Evolutionary conservation across 2,888 invertebrate genomes (phyloP).

Genomic region (Phrixothrix hirtus): DNA sequence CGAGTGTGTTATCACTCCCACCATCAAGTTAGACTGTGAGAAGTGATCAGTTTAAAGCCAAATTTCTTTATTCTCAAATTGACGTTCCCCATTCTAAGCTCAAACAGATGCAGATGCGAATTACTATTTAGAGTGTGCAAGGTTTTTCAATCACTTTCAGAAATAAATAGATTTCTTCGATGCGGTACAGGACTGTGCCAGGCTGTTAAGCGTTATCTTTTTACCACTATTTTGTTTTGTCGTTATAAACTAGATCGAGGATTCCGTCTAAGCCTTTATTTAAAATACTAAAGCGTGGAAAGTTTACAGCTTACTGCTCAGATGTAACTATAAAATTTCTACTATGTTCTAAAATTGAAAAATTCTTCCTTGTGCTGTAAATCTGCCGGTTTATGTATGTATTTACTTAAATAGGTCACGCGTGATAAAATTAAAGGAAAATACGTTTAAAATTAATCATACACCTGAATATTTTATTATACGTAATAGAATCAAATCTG

Average conservation of each 20-base stretch:
- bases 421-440: neutral
- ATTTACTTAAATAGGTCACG: neutral
- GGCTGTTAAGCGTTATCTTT: conserved; percentile 27
- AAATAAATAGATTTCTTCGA: conserved; percentile 41
- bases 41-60: conserved; percentile 2
- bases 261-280: conserved; percentile 2
- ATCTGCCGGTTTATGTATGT: neutral
- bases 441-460: too few species aligned
- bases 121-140: conserved; percentile 44
- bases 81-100: conserved; percentile 41
- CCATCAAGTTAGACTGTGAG: conserved; percentile 42
- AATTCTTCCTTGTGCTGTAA: conserved; percentile 2
- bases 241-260: conserved; percentile 14
- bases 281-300: conserved; percentile 5
- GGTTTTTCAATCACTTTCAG: conserved; percentile 47
- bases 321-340: conserved; percentile 1
- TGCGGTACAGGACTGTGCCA: conserved; percentile 35
- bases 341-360: conserved; percentile 2
- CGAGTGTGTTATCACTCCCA: conserved; percentile 50
- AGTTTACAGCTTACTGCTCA: conserved; percentile 3
- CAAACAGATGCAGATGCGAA: conserved; percentile 49
- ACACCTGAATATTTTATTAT: too few species aligned
- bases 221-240: conserved; percentile 21
- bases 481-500: too few species aligned
- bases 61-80: conserved; percentile 18